Conservation (phyloP, 2,113 vertebrate species). For the Ovis aries region ARS-UI_Ramb_v3.0 NC_056058.1:79331001-79331500, state of each 20-base stretch:
- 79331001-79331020: not conserved
- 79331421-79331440: not conserved
- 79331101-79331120: slow-evolving; percentile 27
- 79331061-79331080: not conserved
- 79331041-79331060: not conserved
- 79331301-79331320: not conserved
- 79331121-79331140: not conserved
- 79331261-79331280: not conserved
- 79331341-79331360: not conserved
- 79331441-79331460: not conserved
- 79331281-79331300: not conserved
- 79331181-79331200: not conserved
- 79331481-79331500: not conserved
- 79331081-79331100: slow-evolving; percentile 13
- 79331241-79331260: not conserved
- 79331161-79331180: not conserved
- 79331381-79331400: not conserved
- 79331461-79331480: not conserved
- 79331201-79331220: not conserved
- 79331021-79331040: not conserved
- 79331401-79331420: not conserved
- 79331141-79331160: not conserved
- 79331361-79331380: not conserved
- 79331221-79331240: not conserved
- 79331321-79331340: not conserved